Evolutionary conservation across 2,888 invertebrate genomes (phyloP), one percentile per base, ranked within the genome.

Genomic region (Endomychus coccineus): DNA sequence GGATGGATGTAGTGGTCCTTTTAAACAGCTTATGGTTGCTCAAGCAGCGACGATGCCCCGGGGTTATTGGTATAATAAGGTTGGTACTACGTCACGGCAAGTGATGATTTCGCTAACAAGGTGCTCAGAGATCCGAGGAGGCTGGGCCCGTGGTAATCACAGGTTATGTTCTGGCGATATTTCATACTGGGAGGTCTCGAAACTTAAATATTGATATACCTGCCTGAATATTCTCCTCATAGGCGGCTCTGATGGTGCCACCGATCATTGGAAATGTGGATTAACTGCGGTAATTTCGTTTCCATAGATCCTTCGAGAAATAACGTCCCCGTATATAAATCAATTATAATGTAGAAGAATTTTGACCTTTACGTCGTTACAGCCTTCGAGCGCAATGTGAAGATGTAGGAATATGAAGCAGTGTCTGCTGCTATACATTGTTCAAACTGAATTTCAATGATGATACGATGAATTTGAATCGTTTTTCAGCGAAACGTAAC

Each of bases 51-150:
- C 30, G 2, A 17, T 21, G 19, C 31, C 31, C 31, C 49, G 51
- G 34, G 37, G 37, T 35, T 43, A 48, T 49, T 44, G 47, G 43
- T 48, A 51, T 55, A 51, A 55, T 54, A 52, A 45, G 45, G 32
- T 27, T 32, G 45, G 49, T 43, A 45, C 48, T 42, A 49, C 52
- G 56, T 58, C 58, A 56, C 56, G 55, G 54, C 54, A 55, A 58
- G 58, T 59, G 62, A 61, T 61, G 61, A 61, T 62, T 62, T 62
- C 52, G 61, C 62, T 62, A 62, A 62, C 62, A 62, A 62, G 62
- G 59, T 58, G 62, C 61, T 57, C 58, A 49, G 49, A 51, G 53
- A 50, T 50, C 54, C 50, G 45, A 51, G 52, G 51, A 54, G 59
- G 58, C 56, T 48, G 58, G 54, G 49, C 58, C 54, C 49, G 48